Base-by-base conservation (phyloP, 2,888 invertebrate genomes). In the Lampropteryx suffumata region DNA sequence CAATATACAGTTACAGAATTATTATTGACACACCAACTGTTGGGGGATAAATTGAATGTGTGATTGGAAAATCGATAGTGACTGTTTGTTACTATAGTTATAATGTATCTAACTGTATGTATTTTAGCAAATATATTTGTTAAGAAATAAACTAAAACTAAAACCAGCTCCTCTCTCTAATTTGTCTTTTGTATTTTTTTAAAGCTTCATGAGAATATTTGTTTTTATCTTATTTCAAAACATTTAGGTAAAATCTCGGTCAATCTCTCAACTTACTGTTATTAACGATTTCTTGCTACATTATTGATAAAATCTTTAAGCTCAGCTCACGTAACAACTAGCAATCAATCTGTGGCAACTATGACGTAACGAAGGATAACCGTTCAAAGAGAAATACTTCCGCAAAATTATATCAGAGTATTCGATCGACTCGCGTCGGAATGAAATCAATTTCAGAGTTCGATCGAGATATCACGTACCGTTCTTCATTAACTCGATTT, bases 401-500 rank as follows among this genome's bases (percentile, higher is more conserved):
- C 81, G 76, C 76, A 77, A 80, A 79, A 62, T 72, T 62, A 73
- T 82, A 86, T 86, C 85, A 72, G 64, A 59, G 61, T 62, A 67
- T 73, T 71, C 73, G 67, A 84, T 87, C 84, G 73, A 67, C 67
- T 70, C 74, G 76, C 76, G 72, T 76, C 71, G 80, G 79, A 83
- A 84, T 78, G 80, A 85, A 89, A 88, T 87, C 87, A 85, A 88
- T 87, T 86, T 82, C 76, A 74, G 74, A 77, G 72, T 79, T 77
- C 67, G 78, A 84, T 83, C 82, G 73, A 71, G 79, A 84, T 84
- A 78, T 76, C 70, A 67, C 68, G 74, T 77, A 79, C 85, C 82
- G 84, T 84, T 84, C 85, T 86, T 87, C 85, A 87, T 89, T 89
- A 87, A 82, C 78, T 82, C 75, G 89, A 89, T 89, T 84, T 86